phyloP scores from a whole-genome alignment of 2,888 invertebrate species.

The Amphiduros pacificus region DNA sequence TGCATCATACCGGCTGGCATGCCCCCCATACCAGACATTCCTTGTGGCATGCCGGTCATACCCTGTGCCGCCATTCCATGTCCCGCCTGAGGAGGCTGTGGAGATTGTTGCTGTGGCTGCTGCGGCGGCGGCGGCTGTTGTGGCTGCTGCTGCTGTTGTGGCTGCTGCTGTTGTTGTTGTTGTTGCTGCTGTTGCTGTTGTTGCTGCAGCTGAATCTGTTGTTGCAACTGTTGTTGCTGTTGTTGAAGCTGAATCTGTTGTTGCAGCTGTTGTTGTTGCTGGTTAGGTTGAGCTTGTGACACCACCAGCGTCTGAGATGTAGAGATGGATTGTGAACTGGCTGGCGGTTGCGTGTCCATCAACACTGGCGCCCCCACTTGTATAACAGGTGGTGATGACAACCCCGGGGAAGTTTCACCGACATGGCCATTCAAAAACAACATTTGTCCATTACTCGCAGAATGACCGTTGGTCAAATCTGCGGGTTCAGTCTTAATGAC shows the following conservation, averaged over 20 bases:
- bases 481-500: constrained; percentile 17
- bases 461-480: neutral
- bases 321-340: neutral
- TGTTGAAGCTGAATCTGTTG: neutral
- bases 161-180: constrained; percentile 14
- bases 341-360: neutral
- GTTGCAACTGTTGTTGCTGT: constrained; percentile 18
- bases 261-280: constrained; percentile 3
- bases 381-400: too few relatives aligned
- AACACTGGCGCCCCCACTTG: too few relatives aligned
- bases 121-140: neutral
- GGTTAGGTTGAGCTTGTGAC: too few relatives aligned
- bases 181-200: constrained; percentile 2
- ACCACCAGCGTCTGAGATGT: too few relatives aligned
- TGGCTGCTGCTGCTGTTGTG: constrained; percentile 4
- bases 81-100: neutral
- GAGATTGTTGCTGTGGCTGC: constrained; percentile 10
- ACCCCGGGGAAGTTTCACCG: neutral
- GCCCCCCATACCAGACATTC: too few relatives aligned
- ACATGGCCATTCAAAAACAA: neutral
- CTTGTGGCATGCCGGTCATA: too few relatives aligned
- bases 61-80: too few relatives aligned
- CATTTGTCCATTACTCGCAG: too few relatives aligned
- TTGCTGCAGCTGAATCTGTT: constrained; percentile 12
- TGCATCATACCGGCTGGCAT: too few relatives aligned